These are phyloP conservation scores for Procambarus virginalis DNA, from an alignment of 1,140 invertebrate species.

Conservation along the genomic window DNA sequence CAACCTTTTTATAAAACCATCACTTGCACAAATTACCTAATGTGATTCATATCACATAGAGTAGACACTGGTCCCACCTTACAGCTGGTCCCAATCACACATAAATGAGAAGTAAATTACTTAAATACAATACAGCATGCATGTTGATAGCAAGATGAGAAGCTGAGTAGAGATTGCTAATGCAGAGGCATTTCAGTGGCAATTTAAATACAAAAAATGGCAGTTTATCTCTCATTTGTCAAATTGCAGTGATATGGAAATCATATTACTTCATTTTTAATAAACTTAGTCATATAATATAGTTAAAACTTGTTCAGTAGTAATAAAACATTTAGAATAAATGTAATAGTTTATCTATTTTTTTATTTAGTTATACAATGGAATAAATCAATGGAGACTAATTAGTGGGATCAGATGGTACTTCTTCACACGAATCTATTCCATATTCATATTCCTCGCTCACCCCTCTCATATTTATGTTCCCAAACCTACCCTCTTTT, in stretches of 20 bases:
- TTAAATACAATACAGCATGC: neutral
- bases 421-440: too few species aligned
- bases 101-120: neutral
- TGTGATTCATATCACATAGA: too few species aligned
- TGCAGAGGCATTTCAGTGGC: conserved; percentile 7
- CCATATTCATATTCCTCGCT: too few species aligned
- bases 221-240: neutral
- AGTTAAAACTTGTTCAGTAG: neutral
- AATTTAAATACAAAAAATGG: neutral
- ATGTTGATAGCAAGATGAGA: neutral
- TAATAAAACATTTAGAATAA: neutral
- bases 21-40: neutral
- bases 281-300: neutral
- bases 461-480: too few species aligned
- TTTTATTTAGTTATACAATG: too few species aligned
- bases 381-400: too few species aligned
- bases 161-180: neutral
- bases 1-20: neutral
- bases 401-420: too few species aligned
- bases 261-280: neutral
- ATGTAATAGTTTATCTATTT: neutral
- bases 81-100: neutral
- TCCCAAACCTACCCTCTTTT: too few species aligned
- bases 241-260: neutral
- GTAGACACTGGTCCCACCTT: neutral